These are phyloP conservation scores for Parapristionchus giblindavisi DNA, from an alignment of 2,888 invertebrate genomes.

Conservation along the genomic window DNA sequence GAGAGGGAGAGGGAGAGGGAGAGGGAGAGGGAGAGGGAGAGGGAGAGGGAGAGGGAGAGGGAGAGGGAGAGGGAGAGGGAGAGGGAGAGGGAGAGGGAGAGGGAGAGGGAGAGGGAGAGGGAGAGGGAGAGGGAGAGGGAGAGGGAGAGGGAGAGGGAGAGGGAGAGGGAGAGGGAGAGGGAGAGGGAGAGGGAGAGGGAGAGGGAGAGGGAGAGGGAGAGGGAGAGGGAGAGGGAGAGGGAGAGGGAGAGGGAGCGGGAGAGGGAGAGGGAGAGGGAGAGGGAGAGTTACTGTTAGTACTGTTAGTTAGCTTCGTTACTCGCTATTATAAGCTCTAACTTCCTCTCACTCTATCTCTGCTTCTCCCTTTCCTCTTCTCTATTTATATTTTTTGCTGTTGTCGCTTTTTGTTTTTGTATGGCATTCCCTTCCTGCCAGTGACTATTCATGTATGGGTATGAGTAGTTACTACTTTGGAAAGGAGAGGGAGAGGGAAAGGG, in stretches of 20 bases:
- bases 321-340: too few relatives aligned
- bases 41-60: conserved; percentile 11
- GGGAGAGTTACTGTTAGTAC: neutral
- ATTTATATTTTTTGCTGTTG: too few relatives aligned
- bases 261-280: neutral
- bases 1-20: conserved; percentile 11
- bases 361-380: too few relatives aligned
- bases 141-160: neutral
- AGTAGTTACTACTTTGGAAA: too few relatives aligned
- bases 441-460: too few relatives aligned
- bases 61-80: conserved; percentile 11
- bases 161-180: neutral
- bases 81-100: conserved; percentile 6
- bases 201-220: conserved; percentile 7
- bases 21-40: conserved; percentile 11
- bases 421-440: too few relatives aligned
- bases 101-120: neutral
- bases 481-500: neutral
- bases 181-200: conserved; percentile 7
- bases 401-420: too few relatives aligned
- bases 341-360: too few relatives aligned
- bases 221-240: conserved; percentile 5
- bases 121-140: neutral
- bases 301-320: too few relatives aligned
- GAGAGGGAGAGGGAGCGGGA: neutral